Evolutionary conservation across 2,113 vertebrate species (phyloP), one percentile per base, ranked within the genome.

Genomic region (Phrynocephalus versicolor): DNA sequence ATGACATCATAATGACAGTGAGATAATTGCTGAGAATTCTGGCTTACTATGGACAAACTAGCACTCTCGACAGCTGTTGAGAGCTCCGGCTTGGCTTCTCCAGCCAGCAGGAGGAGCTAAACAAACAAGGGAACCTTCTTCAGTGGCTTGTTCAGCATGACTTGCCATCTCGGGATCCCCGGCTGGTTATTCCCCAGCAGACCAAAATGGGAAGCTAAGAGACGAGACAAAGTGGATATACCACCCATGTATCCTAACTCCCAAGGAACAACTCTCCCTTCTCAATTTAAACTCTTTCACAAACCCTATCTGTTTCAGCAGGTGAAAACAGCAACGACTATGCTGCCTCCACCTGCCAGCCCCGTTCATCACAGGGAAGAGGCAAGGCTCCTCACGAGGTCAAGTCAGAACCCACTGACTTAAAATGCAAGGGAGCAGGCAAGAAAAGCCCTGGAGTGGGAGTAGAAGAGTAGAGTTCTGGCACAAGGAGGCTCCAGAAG

Each of bases 221-320:
- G 60, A 16, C 19, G 6, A 62, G 60, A 6, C 19, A 25, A 62
- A 21, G 60, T 62, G 18, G 23, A 62, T 23, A 21, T 62, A 19
- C n/a, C n/a, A 6, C 60, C 60, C 18, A 62, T 6, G 88, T 51
- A 89, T 87, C 91, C 87, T 89, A 73, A 80, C 89, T 86, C 93
- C 92, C 94, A 89, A 81, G 86, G 89, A 37, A 91, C 41, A 88
- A 91, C 88, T 91, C 80, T 87, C 89, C 82, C 80, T 85, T 91
- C 79, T 91, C 92, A 94, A 87, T 93, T 94, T 90, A 95, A 58
- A 90, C 95, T 94, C 95, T 91, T 95, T 96, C 95, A 95, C 93
- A 96, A 95, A 93, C 95, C 93, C 95, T 93, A 91, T 93, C 92
- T 91, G 94, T 89, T 91, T 84, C 95, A 95, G 96, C 96, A 96